Evolutionary conservation across 1,140 invertebrate genomes (phyloP), one percentile per base, ranked within the genome.

Genomic region (Cydia strobilella): DNA sequence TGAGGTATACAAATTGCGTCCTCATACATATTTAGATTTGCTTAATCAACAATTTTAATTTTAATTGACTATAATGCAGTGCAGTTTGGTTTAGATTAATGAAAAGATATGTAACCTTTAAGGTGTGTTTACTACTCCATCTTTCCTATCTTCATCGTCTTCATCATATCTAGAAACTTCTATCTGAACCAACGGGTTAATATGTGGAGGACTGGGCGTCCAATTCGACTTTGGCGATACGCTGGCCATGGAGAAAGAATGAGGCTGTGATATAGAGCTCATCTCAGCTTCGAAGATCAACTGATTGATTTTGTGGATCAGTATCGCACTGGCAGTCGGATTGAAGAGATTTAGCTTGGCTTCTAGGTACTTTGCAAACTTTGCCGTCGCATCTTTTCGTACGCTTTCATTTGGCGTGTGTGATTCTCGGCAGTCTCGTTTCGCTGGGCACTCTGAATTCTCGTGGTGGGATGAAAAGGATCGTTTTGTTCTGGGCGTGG

Each of bases 301-400:
- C 31, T 69, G 65, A 35, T 69, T 69, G 31, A 69, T 69, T 15
- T 69, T 69, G 31, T 69, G 65, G 31, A 69, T 69, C 65, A 69
- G 31, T n/a, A 69, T 69, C 25, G 65, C 65, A 35, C 31, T 69
- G 31, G 65, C 31, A 31, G 65, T 69, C 15, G 65, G 65, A 69
- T 69, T 39, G 65, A 35, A 69, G 1, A 35, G 65, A 39, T 69
- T 69, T 18, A 69, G 31, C n/a, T 69, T 69, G 7, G 65, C 65
- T 35, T 69, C 65, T 18, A 69, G 31, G 7, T 69, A 69, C 27
- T 39, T 39, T 42, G 23, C 65, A 35, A 69, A 69, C 23, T 59
- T 59, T 23, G 54, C 54, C 6, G 54, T 59, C 54, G 54, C 54
- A 59, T 59, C 54, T 59, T 59, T 59, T 59, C 54, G 54, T 59